Conservation (phyloP, 2,797 vertebrate genomes). For the Characodon lateralis region DNA sequence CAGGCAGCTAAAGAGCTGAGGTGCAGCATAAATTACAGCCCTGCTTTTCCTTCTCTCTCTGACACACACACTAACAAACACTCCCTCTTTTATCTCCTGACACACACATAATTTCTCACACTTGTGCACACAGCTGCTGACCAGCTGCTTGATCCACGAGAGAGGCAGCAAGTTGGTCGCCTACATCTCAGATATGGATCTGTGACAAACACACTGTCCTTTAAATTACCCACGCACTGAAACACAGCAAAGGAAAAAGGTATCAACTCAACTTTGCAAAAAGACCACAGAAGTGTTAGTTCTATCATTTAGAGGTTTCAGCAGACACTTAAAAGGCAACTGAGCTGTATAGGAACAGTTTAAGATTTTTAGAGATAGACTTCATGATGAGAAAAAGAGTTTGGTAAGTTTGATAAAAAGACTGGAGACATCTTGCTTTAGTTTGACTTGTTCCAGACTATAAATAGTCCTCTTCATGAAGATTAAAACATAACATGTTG, state of each 20-base stretch:
- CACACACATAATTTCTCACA: conserved; percentile 62
- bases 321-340: conserved; percentile 26
- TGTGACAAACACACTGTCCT: conserved; percentile 39
- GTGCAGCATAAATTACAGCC: conserved; percentile 66
- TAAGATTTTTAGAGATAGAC: background rate
- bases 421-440: background rate
- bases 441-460: background rate
- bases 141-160: conserved; percentile 70
- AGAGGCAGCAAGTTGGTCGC: conserved; percentile 49
- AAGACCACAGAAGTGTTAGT: conserved; percentile 44
- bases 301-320: conserved; percentile 35
- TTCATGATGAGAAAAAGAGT: background rate
- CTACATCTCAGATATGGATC: conserved; percentile 61
- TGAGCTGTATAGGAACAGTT: conserved; percentile 14
- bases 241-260: background rate
- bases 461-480: background rate
- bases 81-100: conserved; percentile 39
- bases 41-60: conserved; percentile 40
- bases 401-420: background rate
- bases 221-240: conserved; percentile 37
- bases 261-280: conserved; percentile 43
- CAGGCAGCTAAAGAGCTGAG: conserved; percentile 54
- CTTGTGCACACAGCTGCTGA: conserved; percentile 69
- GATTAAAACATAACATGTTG: background rate
- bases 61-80: conserved; percentile 40